These are phyloP conservation scores for Silurus asotus DNA, from an alignment of 2,113 vertebrate species.

Conservation along the genomic window DNA sequence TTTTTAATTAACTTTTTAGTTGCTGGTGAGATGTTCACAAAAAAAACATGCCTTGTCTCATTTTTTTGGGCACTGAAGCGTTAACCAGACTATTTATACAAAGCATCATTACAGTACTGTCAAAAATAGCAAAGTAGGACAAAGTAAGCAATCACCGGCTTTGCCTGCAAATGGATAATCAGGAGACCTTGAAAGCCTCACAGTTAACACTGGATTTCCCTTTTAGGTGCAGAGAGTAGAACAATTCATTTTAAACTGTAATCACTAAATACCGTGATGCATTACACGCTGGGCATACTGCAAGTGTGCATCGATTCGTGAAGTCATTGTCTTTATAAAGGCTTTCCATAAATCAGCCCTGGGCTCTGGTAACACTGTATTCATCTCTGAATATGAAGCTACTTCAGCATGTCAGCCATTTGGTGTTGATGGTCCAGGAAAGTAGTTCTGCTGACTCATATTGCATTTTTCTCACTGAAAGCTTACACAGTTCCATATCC, in stretches of 20 bases:
- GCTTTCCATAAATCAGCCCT: conserved; percentile 62
- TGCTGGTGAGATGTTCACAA: conserved; percentile 77
- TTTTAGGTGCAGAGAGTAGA: conserved; percentile 68
- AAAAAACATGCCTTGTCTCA: conserved; percentile 74
- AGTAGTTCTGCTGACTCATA: conserved; percentile 45
- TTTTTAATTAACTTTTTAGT: conserved; percentile 84
- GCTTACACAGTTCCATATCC: conserved; percentile 8
- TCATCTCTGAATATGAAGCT: conserved; percentile 48
- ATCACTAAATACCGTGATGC: conserved; percentile 76
- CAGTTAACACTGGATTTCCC: conserved; percentile 68
- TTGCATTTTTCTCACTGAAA: conserved; percentile 31
- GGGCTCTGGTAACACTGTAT: conserved; percentile 52
- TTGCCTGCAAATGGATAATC: conserved; percentile 74
- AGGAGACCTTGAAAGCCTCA: conserved; percentile 68
- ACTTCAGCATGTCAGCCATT: conserved; percentile 61
- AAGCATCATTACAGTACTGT: conserved; percentile 77
- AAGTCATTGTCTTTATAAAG: conserved; percentile 51
- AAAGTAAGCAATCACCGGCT: conserved; percentile 76
- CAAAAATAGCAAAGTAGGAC: conserved; percentile 79
- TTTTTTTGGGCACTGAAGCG: conserved; percentile 71
- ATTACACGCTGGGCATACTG: conserved; percentile 60
- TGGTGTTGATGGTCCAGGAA: conserved; percentile 35
- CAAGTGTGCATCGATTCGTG: conserved; percentile 57
- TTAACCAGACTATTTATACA: conserved; percentile 79
- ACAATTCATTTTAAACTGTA: conserved; percentile 74